A percentile compares a stretch with the other conserved stretches of the same genome.
Evolutionary conservation across 2,113 vertebrate genomes (phyloP).

Genomic region (Zosterops borbonicus): DNA sequence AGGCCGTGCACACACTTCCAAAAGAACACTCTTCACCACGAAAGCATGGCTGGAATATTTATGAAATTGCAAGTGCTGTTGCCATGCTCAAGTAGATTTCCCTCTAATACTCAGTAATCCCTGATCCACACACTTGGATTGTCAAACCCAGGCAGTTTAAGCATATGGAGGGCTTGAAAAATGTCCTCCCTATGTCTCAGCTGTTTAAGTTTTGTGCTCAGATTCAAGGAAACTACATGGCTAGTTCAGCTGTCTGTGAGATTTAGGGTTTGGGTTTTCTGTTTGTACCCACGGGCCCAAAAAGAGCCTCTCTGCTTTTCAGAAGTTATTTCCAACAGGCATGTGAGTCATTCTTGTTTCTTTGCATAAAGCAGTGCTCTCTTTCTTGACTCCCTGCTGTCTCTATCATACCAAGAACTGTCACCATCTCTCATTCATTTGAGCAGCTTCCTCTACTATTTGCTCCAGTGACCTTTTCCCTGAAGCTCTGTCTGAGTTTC

Average conservation of each 20-base stretch:
- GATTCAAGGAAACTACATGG: background rate
- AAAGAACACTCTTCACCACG: background rate
- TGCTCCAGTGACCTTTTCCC: background rate
- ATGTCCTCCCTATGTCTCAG: background rate
- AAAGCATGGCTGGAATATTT: constrained; percentile 35
- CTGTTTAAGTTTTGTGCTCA: background rate
- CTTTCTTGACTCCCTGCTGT: background rate
- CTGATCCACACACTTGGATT: background rate
- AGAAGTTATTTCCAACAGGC: background rate
- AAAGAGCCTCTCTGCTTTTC: background rate
- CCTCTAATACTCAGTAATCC: constrained; percentile 26
- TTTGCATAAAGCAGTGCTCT: background rate
- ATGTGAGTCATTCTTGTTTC: background rate
- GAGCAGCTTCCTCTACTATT: background rate
- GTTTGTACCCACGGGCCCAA: background rate
- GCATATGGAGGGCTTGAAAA: background rate
- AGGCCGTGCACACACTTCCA: constrained; percentile 35
- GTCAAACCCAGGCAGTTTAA: background rate
- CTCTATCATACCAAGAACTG: background rate
- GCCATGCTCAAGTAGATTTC: constrained; percentile 39
- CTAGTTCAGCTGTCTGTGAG: background rate
- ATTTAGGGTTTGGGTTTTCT: background rate
- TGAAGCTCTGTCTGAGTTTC: background rate
- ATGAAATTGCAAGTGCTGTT: constrained; percentile 8
- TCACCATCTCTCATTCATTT: background rate